Base-by-base conservation (phyloP, 2,797 vertebrate species). In the Urocyon cinereoargenteus region DNA sequence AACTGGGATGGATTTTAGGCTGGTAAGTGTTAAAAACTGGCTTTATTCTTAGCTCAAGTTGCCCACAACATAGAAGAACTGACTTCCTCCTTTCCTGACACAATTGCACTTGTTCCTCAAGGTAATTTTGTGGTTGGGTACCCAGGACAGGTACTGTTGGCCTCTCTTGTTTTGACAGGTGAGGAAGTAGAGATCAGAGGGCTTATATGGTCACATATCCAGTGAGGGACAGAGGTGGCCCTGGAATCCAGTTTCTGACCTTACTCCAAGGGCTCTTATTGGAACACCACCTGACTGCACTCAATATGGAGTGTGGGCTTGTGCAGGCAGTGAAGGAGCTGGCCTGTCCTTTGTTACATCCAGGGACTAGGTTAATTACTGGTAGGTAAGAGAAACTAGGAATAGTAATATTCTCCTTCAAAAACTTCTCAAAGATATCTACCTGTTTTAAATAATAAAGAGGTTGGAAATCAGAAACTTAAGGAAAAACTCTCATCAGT, bases 271-370 rank as follows among this genome's bases (percentile, higher is more conserved):
- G 7, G 16, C 11, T 49, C 4, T 85, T 15, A 3, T 0, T 45
- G 31, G 31, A 78, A 73, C 8, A 40, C 11, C 3, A 4, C 7
- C 3, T 21, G 10, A 18, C 57, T 62, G 3, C 24, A 4, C 73
- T 87, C 34, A 28, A 8, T 31, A 34, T 26, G 62, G 49, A 68
- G 21, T 31, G 5, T 18, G 11, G 31, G 3, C 10, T 1, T 53
- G 7, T 45, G 0, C 28, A 10, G 28, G 36, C 9, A 7, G 0
- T 3, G 11, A 84, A n/a, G 26, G 45, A 24, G 45, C 26, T 22
- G 3, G 18, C 7, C 19, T 45, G 21, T 83, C 51, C 61, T 40
- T 28, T 86, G 15, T 68, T 18, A 57, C 34, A 45, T 66, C 31
- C 26, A 0, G 78, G 86, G 10, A 12, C 28, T 55, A 55, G 34